Base-by-base conservation (phyloP, 35 echinoderm and acorn worm genomes). In the Holothuria glaberrima region DNA sequence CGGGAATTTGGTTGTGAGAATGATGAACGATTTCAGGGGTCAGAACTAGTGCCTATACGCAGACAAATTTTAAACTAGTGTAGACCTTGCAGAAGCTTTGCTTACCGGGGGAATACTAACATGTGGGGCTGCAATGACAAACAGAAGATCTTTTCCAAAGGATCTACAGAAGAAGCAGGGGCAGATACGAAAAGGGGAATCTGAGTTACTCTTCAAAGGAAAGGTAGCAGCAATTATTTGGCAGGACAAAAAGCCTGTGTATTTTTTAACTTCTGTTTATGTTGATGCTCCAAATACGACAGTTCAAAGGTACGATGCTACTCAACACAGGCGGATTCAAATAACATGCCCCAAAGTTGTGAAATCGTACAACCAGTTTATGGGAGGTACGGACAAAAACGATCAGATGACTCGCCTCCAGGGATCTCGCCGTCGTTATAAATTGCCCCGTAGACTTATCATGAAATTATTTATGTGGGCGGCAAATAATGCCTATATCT, bases 401-500 rank as follows among this genome's bases (percentile, higher is more conserved):
- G 79, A 85, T 72, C 80, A 91, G 82, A 91, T 86, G 90, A 91
- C 90, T 32, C 65, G 80, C 12, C 90, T 91, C 20, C 90, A 86
- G 24, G 86, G 57, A 50, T 91, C 80, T 71, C 65, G 80, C 48
- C 65, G 90, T 48, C 90, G 86, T 91, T 91, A 86, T 64, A 91
- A 91, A 30, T 86, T 80, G 90, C 90, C 90, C 60, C 16, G 90
- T 48, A 57, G 90, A 32, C 66, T 91, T 17, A 41, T 91, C 45
- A 86, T 91, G 80, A 91, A 91, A 81, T 86, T 91, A 29, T 91
- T 91, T 65, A 91, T 91, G 90, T 69, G 90, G 90, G 80, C 80
- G 19, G 90, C 81, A 45, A 86, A 86, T 75, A 91, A 91, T 83
- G 80, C 80, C 30, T 91, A 91, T 32, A 36, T 86, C 67, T 48